Evolutionary conservation across 2,888 invertebrate species (phyloP).

Genomic region (Acronicta alni): DNA sequence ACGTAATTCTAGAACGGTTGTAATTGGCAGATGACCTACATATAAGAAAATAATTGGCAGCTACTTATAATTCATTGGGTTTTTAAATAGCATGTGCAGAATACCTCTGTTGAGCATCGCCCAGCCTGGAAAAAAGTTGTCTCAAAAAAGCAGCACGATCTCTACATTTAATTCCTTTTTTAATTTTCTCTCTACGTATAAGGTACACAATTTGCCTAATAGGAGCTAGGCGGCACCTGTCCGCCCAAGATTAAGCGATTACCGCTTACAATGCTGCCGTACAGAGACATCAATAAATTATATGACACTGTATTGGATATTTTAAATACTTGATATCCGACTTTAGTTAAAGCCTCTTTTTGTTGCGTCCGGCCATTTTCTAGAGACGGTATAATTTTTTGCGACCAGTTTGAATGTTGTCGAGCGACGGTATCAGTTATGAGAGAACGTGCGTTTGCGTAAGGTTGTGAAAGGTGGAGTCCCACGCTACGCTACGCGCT

Average conservation of each 20-base stretch:
- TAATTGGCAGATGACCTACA: constrained; percentile 53
- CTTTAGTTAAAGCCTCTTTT: constrained; percentile 70
- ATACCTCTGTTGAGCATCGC: constrained; percentile 54
- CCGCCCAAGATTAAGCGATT: constrained; percentile 73
- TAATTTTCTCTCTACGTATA: constrained; percentile 55
- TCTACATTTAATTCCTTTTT: constrained; percentile 40
- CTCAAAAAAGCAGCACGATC: constrained; percentile 31
- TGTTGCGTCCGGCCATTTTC: constrained; percentile 59
- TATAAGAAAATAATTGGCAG: constrained; percentile 54
- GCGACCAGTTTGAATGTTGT: constrained; percentile 65
- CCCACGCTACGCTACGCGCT: constrained; percentile 57
- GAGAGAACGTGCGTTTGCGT: constrained; percentile 73
- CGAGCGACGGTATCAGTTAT: constrained; percentile 75
- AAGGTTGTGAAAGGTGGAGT: constrained; percentile 71
- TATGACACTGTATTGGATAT: constrained; percentile 67
- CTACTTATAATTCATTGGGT: constrained; percentile 58
- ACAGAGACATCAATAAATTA: constrained; percentile 66
- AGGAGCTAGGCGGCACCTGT: constrained; percentile 66
- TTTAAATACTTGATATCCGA: constrained; percentile 61
- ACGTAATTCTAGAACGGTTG: constrained; percentile 19
- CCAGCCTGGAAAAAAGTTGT: constrained; percentile 42
- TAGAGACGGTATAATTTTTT: constrained; percentile 60
- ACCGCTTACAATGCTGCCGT: constrained; percentile 53
- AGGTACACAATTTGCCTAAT: constrained; percentile 65
- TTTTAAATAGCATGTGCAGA: constrained; percentile 66